These are phyloP conservation scores for Eulithis testata DNA, from an alignment of 2,888 invertebrate species.

Conservation along the genomic window DNA sequence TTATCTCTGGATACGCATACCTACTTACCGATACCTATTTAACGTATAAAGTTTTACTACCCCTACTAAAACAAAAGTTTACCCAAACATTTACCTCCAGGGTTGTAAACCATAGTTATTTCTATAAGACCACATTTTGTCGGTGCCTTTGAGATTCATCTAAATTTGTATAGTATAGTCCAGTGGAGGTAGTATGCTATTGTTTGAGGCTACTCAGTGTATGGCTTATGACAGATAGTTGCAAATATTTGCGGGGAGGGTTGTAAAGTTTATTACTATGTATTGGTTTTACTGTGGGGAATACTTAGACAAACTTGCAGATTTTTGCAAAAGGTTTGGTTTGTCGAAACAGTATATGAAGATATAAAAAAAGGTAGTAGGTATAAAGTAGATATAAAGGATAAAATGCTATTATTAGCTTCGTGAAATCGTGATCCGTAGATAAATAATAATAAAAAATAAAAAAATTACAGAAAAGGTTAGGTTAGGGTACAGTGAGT, in stretches of 20 bases:
- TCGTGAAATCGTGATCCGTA: too few species aligned
- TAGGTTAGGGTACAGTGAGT: too few species aligned
- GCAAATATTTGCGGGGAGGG: conserved; percentile 40
- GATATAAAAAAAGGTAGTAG: not conserved
- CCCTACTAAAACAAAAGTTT: conserved; percentile 31
- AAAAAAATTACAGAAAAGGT: too few species aligned
- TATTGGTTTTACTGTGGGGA: conserved; percentile 36
- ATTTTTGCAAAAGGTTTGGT: conserved; percentile 18
- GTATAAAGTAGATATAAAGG: too few species aligned
- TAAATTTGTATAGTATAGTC: conserved; percentile 44
- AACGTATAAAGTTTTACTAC: conserved; percentile 32
- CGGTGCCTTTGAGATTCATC: conserved; percentile 56
- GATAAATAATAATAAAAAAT: too few species aligned
- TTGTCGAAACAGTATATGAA: not conserved
- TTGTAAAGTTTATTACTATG: conserved; percentile 40
- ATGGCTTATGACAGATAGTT: conserved; percentile 39
- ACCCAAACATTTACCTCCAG: conserved; percentile 33
- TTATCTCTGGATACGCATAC: conserved; percentile 32
- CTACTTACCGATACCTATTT: conserved; percentile 27
- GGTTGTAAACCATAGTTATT: conserved; percentile 30
- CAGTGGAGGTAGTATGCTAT: conserved; percentile 36
- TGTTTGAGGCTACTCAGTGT: conserved; percentile 48
- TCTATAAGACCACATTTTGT: conserved; percentile 42
- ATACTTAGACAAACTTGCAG: conserved; percentile 16
- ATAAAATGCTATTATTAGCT: too few species aligned